Base-by-base conservation (phyloP, 2,888 invertebrate species). In the Rhimphoctona megacephalus region DNA sequence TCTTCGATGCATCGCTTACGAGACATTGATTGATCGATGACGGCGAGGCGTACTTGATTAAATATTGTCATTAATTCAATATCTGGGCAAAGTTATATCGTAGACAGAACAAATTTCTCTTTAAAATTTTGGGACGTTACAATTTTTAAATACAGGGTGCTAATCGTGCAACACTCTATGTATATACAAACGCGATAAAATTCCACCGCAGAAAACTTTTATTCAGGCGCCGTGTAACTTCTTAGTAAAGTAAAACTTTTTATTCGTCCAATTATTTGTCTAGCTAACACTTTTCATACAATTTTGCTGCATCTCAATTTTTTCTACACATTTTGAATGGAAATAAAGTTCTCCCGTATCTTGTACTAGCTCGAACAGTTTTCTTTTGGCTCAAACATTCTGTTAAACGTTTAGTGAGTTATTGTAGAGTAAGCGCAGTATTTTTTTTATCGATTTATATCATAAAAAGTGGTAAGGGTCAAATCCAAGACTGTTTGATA, bases 281-380 rank as follows among this genome's bases (percentile, higher is more conserved):
- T 61, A 61, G 61, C 61, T 61, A 61, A 61, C 61, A 61, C 30
- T 61, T 61, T 61, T 61, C 30, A 61, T n/a, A 61, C 30, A 17
- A 14, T 61, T 61, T 61, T 17, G 1, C 61, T 61, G 61, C 61
- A 30, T 61, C 61, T 61, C 61, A 30, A 61, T 2, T 3, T 9
- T 14, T 43, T 61, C 17, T 30, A 61, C 61, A 61, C 17, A 30
- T 30, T 61, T 2, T 14, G 30, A 49, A 49, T 61, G 25, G 11
- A 25, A 22, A 30, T 17, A 61, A 17, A 61, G 6, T 30, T 61
- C 61, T 61, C 30, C 25, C 14, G 30, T 61, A 30, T 2, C 14
- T 17, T 30, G 17, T 30, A 11, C 14, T 9, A 30, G 17, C 30
- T 30, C 17, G 14, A 7, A 61, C 7, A 61, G 6, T 61, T 61